Evolutionary conservation across 2,113 vertebrate genomes (phyloP).

Genomic region (Chionis minor): DNA sequence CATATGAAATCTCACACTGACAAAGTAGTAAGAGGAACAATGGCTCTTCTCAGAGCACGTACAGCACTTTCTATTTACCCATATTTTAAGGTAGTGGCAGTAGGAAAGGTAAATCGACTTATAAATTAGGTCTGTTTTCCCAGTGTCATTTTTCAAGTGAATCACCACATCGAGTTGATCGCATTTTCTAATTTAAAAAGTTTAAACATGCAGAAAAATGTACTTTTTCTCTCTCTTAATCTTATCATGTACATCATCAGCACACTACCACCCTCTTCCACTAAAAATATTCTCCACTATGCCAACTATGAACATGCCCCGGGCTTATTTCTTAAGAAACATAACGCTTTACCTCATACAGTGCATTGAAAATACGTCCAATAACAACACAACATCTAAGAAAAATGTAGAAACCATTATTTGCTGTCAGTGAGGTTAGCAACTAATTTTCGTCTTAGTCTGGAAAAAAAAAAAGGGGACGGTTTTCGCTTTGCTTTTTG

Average conservation of each 20-base stretch:
- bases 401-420: conserved; percentile 56
- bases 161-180: conserved; percentile 32
- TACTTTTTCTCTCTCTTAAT: conserved; percentile 42
- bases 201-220: conserved; percentile 65
- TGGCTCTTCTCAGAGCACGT: not conserved
- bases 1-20: not conserved
- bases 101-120: conserved; percentile 22
- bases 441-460: conserved; percentile 30
- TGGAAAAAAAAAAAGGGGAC: not conserved
- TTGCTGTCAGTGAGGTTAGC: conserved; percentile 50
- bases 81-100: not conserved
- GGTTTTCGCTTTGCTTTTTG: not conserved
- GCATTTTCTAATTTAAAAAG: conserved; percentile 52
- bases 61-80: not conserved
- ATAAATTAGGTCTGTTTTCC: conserved; percentile 33
- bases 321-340: conserved; percentile 54
- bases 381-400: conserved; percentile 54
- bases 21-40: not conserved
- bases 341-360: conserved; percentile 51
- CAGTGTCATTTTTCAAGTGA: conserved; percentile 26
- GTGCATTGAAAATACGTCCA: conserved; percentile 23
- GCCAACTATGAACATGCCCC: conserved; percentile 42
- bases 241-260: conserved; percentile 51
- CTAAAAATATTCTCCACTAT: conserved; percentile 20
- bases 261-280: conserved; percentile 29